Evolutionary conservation across 2,888 invertebrate species (phyloP).

Genomic region (Augiades crinisus): DNA sequence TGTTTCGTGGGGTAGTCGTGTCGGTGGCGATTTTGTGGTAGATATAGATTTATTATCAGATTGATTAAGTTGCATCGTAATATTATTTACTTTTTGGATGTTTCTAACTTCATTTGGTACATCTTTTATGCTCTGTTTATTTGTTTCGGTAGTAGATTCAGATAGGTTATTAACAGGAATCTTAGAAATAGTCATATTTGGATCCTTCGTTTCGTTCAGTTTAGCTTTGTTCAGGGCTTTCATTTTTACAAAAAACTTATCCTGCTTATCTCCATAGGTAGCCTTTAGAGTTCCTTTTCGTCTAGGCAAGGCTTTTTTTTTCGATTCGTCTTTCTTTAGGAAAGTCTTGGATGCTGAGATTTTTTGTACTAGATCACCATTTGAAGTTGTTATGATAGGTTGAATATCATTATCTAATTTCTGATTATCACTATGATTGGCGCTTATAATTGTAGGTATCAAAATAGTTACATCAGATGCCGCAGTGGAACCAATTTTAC

Average conservation of each 20-base stretch:
- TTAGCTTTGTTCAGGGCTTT: slow-evolving; percentile 27
- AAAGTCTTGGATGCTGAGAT: slow-evolving; percentile 41
- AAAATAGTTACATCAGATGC: slow-evolving; percentile 47
- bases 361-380: slow-evolving; percentile 64
- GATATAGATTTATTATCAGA: neutral
- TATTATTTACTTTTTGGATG: neutral
- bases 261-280: slow-evolving; percentile 75
- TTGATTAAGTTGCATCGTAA: neutral
- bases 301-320: slow-evolving; percentile 64
- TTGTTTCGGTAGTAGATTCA: neutral
- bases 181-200: slow-evolving; percentile 32
- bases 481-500: slow-evolving; percentile 25
- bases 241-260: slow-evolving; percentile 53
- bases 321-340: slow-evolving; percentile 55
- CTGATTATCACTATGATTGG: slow-evolving; percentile 33
- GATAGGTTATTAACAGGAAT: slow-evolving; percentile 11
- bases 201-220: neutral
- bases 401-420: slow-evolving; percentile 58
- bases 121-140: slow-evolving; percentile 3
- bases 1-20: slow-evolving; percentile 32
- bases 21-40: slow-evolving; percentile 5
- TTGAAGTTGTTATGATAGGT: slow-evolving; percentile 46
- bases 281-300: slow-evolving; percentile 75
- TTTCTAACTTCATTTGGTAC: neutral
- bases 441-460: slow-evolving; percentile 52